A percentile compares a stretch with the other conserved stretches of the same genome.
Evolutionary conservation across 2,797 vertebrate species (phyloP).

Genomic region (Pteronotus mesoamericanus): DNA sequence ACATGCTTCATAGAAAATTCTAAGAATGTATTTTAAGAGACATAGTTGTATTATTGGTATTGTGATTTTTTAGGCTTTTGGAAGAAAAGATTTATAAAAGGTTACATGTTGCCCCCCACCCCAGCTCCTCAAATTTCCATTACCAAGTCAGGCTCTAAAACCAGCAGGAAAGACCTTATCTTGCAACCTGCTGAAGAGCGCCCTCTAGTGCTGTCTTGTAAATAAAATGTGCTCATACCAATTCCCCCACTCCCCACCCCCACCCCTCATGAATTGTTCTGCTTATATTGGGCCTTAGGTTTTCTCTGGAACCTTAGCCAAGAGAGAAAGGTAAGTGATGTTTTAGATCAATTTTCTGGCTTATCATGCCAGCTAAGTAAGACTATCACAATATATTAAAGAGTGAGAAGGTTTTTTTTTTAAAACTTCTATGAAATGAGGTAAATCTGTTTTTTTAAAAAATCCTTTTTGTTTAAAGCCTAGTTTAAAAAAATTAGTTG

Average conservation of each 20-base stretch:
- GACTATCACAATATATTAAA: constrained; percentile 8
- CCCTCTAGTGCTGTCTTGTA: constrained; percentile 60
- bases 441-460: not conserved
- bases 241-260: not conserved
- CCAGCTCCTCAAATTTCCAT: not conserved
- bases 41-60: not conserved
- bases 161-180: not conserved
- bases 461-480: not conserved
- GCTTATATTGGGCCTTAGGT: not conserved
- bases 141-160: not conserved
- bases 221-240: not conserved
- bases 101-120: not conserved
- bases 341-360: not conserved
- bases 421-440: not conserved
- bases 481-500: constrained; percentile 24
- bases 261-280: not conserved
- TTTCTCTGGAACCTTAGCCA: not conserved
- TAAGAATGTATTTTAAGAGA: constrained; percentile 34
- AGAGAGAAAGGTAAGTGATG: not conserved
- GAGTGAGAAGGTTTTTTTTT: not conserved
- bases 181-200: constrained; percentile 58
- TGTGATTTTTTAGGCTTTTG: not conserved
- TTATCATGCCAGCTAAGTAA: constrained; percentile 8
- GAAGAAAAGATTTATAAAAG: constrained; percentile 15
- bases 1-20: not conserved